phyloP scores from a whole-genome alignment of 2,888 invertebrate genomes.

The Lamproptera curius region DNA sequence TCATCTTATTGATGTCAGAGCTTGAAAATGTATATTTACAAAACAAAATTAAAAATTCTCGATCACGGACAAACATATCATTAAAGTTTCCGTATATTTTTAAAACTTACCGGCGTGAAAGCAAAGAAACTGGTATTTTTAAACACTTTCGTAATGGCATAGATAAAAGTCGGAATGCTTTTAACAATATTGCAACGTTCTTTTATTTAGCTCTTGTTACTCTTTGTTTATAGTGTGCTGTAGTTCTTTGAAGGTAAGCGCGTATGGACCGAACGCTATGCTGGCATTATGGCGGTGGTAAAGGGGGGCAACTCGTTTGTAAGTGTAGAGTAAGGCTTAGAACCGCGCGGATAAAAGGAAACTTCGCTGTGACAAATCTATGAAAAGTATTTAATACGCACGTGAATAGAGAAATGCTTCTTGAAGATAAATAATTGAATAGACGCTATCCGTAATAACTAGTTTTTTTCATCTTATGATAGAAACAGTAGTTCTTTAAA shows the following conservation, averaged over 20 bases:
- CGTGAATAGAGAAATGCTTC: too few relatives aligned
- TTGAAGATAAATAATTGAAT: too few relatives aligned
- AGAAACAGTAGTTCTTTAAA: too few relatives aligned
- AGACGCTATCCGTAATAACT: too few relatives aligned
- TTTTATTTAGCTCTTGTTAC: slow-evolving; percentile 21
- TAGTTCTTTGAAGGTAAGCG: slow-evolving; percentile 23
- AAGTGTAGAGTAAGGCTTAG: slow-evolving; percentile 32
- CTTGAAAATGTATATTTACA: too few relatives aligned
- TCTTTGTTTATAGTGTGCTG: slow-evolving; percentile 17
- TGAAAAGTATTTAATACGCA: too few relatives aligned
- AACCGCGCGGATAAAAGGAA: slow-evolving; percentile 14
- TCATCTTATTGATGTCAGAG: too few relatives aligned
- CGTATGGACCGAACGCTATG: slow-evolving; percentile 18
- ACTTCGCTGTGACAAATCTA: slow-evolving; percentile 16
- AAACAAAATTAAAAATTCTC: too few relatives aligned
- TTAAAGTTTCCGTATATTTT: too few relatives aligned
- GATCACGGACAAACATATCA: too few relatives aligned
- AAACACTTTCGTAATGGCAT: neutral
- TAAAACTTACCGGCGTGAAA: neutral
- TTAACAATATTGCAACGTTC: slow-evolving; percentile 19
- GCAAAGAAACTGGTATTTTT: slow-evolving; percentile 1
- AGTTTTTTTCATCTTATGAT: too few relatives aligned
- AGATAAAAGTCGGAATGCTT: slow-evolving; percentile 12
- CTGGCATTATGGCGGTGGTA: slow-evolving; percentile 20
- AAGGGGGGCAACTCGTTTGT: slow-evolving; percentile 24